phyloP scores from a whole-genome alignment of 2,888 invertebrate species.

The Rhimphoctona megacephalus region DNA sequence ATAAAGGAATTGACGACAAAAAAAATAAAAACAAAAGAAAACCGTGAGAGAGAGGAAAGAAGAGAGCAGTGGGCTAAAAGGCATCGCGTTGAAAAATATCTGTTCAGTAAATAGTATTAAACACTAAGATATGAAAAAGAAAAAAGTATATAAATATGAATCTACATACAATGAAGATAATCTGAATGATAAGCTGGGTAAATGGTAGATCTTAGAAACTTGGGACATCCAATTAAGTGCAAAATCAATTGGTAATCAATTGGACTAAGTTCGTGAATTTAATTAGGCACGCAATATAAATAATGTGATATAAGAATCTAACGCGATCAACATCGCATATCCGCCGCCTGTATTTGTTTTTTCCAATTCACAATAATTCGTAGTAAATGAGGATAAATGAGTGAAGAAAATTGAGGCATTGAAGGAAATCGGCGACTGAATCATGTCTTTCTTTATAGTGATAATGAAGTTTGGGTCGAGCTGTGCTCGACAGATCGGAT shows the following conservation, averaged over 20 bases:
- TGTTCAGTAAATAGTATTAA: constrained; percentile 62
- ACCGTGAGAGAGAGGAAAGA: not conserved
- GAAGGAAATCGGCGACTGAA: not conserved
- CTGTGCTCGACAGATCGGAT: not conserved
- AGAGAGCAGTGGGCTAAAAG: constrained; percentile 1
- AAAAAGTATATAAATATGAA: constrained; percentile 34
- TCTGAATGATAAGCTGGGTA: constrained; percentile 38
- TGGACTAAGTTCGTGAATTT: constrained; percentile 34
- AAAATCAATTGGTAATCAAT: constrained; percentile 35
- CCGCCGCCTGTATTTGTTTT: not conserved
- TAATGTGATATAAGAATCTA: constrained; percentile 45
- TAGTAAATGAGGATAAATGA: not conserved
- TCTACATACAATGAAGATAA: constrained; percentile 16
- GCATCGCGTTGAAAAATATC: constrained; percentile 22
- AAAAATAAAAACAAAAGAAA: constrained; percentile 6
- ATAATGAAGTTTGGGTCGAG: not conserved
- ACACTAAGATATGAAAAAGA: constrained; percentile 24
- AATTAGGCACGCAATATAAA: constrained; percentile 29
- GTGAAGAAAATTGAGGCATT: not conserved
- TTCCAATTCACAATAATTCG: constrained; percentile 9
- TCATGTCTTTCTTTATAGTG: not conserved
- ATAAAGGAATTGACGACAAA: constrained; percentile 31
- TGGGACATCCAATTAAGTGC: constrained; percentile 46
- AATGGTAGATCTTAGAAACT: constrained; percentile 54
- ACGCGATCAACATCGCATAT: constrained; percentile 30